phyloP scores from a whole-genome alignment of 2,888 invertebrate species.

The Biston betularia region DNA sequence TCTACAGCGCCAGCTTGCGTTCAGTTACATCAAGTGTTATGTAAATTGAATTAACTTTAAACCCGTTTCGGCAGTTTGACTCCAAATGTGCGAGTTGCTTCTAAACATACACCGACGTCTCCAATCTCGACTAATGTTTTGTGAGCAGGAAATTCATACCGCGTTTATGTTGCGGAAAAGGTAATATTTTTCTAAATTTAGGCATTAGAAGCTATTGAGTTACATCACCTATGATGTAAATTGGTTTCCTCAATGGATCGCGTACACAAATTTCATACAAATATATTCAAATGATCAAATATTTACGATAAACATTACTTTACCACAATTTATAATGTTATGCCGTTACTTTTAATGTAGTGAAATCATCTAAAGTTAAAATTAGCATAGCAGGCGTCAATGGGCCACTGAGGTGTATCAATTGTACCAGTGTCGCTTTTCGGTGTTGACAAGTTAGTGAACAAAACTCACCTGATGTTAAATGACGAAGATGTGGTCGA shows the following conservation, averaged over 20 bases:
- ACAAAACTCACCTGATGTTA: no score
- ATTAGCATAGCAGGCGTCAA: slow-evolving; percentile 14
- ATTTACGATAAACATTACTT: slow-evolving; percentile 5
- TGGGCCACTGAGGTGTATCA: slow-evolving; percentile 15
- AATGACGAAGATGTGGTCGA: no score
- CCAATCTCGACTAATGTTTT: slow-evolving; percentile 10
- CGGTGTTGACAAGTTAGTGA: no score
- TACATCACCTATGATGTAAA: slow-evolving; percentile 3
- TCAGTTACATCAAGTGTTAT: slow-evolving; percentile 41
- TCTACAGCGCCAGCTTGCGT: slow-evolving; percentile 18
- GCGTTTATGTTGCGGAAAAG: slow-evolving; percentile 14
- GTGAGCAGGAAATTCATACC: slow-evolving; percentile 10
- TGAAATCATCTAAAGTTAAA: not conserved
- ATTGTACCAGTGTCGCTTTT: not conserved
- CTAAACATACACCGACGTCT: slow-evolving; percentile 10
- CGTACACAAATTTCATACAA: not conserved
- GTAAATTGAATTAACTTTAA: slow-evolving; percentile 38
- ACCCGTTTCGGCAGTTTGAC: slow-evolving; percentile 37
- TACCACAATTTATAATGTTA: not conserved
- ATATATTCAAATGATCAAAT: slow-evolving; percentile 3
- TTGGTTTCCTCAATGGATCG: slow-evolving; percentile 2
- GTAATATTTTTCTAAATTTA: not conserved
- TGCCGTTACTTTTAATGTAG: slow-evolving; percentile 17
- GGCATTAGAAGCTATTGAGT: not conserved
- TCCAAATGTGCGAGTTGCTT: slow-evolving; percentile 22